These are phyloP conservation scores for Parnassius orleans DNA, from an alignment of 2,888 invertebrate species.

Conservation along the genomic window DNA sequence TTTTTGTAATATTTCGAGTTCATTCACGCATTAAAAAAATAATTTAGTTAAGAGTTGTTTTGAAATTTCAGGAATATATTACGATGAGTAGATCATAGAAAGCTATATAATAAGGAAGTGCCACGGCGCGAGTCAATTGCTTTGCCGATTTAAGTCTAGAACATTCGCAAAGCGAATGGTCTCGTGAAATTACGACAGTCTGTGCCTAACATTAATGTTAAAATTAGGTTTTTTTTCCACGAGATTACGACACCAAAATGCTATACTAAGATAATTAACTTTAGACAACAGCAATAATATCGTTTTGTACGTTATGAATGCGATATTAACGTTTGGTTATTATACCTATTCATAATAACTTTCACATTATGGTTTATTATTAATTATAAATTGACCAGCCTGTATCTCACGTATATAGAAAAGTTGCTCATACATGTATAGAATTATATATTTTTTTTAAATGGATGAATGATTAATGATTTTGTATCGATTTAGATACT, in stretches of 20 bases:
- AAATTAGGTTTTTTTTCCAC: slow-evolving; percentile 40
- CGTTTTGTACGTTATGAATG: slow-evolving; percentile 26
- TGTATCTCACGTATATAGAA: slow-evolving; percentile 11
- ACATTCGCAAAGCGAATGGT: slow-evolving; percentile 33
- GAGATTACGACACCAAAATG: slow-evolving; percentile 75
- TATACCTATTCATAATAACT: slow-evolving; percentile 1
- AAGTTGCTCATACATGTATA: slow-evolving; percentile 20
- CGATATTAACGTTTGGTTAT: slow-evolving; percentile 12
- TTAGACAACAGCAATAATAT: slow-evolving; percentile 26
- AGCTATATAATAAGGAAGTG: slow-evolving; percentile 32
- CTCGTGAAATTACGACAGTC: slow-evolving; percentile 33
- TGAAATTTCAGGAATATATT: slow-evolving; percentile 22
- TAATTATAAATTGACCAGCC: slow-evolving; percentile 1
- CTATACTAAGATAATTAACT: slow-evolving; percentile 46
- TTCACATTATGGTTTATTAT: slow-evolving; percentile 9
- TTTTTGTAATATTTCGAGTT: too few relatives aligned
- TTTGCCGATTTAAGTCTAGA: slow-evolving; percentile 27
- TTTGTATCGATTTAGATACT: slow-evolving; percentile 11
- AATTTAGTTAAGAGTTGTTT: not conserved
- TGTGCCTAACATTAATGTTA: slow-evolving; percentile 44
- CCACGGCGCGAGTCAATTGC: slow-evolving; percentile 29
- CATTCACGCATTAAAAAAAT: not conserved
- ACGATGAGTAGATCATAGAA: slow-evolving; percentile 32
- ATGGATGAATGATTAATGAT: not conserved
- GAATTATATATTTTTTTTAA: slow-evolving; percentile 7